Evolutionary conservation across 2,113 vertebrate species (phyloP).

Genomic region (Bos indicus): DNA sequence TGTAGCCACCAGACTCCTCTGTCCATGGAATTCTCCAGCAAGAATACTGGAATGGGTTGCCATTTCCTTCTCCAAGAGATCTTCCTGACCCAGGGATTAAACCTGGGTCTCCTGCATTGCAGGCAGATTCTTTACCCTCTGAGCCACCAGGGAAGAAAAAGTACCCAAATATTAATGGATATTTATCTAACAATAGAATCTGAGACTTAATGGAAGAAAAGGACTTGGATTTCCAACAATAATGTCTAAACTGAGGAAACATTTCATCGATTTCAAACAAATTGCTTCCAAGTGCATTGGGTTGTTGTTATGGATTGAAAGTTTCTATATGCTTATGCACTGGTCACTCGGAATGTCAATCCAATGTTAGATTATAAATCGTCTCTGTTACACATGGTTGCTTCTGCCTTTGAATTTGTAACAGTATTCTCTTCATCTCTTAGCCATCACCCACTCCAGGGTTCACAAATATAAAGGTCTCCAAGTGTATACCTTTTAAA

Average conservation of each 20-base stretch:
- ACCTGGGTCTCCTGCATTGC: not conserved
- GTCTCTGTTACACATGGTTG: not conserved
- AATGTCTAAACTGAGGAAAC: not conserved
- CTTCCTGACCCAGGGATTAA: not conserved
- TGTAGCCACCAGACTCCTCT: not conserved
- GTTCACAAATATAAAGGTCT: slow-evolving; percentile 2
- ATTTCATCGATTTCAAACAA: not conserved
- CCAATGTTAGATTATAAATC: not conserved
- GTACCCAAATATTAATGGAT: not conserved
- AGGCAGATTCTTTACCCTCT: not conserved
- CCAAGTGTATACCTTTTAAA: slow-evolving; percentile 31
- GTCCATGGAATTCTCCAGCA: not conserved
- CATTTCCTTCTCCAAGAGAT: not conserved
- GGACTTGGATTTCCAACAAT: not conserved
- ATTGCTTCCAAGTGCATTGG: not conserved
- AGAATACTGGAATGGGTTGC: not conserved
- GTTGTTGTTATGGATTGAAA: not conserved
- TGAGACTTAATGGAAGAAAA: not conserved
- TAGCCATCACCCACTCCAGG: not conserved
- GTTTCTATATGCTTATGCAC: not conserved
- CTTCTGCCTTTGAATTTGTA: not conserved
- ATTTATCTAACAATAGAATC: slow-evolving; percentile 30
- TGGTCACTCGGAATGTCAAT: not conserved
- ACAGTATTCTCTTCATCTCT: slow-evolving; percentile 30
- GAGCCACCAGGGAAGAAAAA: not conserved